Base-by-base conservation (phyloP, 2,797 vertebrate genomes). In the Coilia nasus region DNA sequence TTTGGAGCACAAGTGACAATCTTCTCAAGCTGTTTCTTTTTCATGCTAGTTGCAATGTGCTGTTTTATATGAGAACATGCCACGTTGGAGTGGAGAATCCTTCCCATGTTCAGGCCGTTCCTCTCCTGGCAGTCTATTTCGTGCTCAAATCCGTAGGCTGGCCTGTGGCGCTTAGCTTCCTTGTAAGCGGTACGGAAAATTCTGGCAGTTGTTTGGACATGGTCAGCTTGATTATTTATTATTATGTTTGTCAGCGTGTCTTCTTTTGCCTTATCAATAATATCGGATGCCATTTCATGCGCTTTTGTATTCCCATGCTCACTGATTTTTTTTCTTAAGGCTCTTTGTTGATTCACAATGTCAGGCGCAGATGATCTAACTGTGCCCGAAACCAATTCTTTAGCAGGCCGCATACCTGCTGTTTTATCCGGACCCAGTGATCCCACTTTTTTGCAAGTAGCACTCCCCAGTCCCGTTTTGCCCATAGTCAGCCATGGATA, bases 71-170 rank as follows among this genome's bases (percentile, higher is more conserved):
- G 50, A 2, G 85, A 46, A n/a, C 83, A 86, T 23, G 41, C 87
- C 41, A 88, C 81, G 35, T 86, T 88, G 21, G 81, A 87, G 41
- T 87, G 84, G 6, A 87, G 64, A 62, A 88, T 84, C 17, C 14
- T 47, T 0, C 88, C 59, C 82, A 85, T 86, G 62, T 88, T 21
- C 10, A 87, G n/a, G 10, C 47, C 81, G 41, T 88, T 88, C 54
- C 86, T 6, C 17, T 86, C 87, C 47, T 86, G 87, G 21, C 83
- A 82, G 10, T 86, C 81, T 57, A 81, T 86, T 81, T 86, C 50
- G 5, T 81, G 83, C 31, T 86, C 85, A 56, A 88, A 86, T 41
- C 71, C 59, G 14, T 83, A 11, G 0, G 71, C 83, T 31, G 85
- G 83, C 50, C 46, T 85, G 3, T 85, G 71, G 46, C 31, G 9